phyloP scores from a whole-genome alignment of 1,140 invertebrate species.

The Polyergus mexicanus region DNA sequence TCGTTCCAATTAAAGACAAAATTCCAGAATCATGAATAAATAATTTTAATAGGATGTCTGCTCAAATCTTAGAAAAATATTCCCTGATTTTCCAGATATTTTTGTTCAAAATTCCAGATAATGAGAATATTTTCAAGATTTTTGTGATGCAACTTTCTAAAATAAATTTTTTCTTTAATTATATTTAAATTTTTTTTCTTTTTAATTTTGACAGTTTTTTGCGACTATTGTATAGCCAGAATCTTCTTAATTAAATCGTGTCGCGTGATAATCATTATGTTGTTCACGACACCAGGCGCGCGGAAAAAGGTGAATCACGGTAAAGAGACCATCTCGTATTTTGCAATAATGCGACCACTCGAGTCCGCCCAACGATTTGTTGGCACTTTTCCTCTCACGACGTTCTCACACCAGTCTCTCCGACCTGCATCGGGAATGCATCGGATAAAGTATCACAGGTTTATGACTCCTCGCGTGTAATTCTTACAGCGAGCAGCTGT shows the following conservation, averaged over 20 bases:
- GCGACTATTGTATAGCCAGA: too few relatives aligned
- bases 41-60: too few relatives aligned
- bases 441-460: constrained; percentile 40
- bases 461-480: constrained; percentile 46
- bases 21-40: too few relatives aligned
- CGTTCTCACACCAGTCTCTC: constrained; percentile 21
- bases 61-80: not conserved
- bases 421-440: constrained; percentile 22
- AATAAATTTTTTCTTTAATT: too few relatives aligned
- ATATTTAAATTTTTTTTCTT: too few relatives aligned
- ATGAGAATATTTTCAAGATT: too few relatives aligned
- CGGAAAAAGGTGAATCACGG: constrained; percentile 38
- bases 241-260: not conserved
- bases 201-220: too few relatives aligned
- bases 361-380: constrained; percentile 24
- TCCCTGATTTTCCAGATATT: not conserved
- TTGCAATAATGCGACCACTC: constrained; percentile 45
- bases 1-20: too few relatives aligned
- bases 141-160: too few relatives aligned
- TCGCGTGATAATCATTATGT: constrained; percentile 23
- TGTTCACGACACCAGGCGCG: not conserved
- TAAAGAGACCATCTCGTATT: constrained; percentile 32
- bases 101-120: too few relatives aligned
- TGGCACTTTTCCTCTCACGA: constrained; percentile 34
- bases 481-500: not conserved